A percentile compares a stretch with the other conserved stretches of the same genome.
These are phyloP conservation scores for Alouatta palliata DNA, from an alignment of 2,113 vertebrate genomes.

Conservation along the genomic window DNA sequence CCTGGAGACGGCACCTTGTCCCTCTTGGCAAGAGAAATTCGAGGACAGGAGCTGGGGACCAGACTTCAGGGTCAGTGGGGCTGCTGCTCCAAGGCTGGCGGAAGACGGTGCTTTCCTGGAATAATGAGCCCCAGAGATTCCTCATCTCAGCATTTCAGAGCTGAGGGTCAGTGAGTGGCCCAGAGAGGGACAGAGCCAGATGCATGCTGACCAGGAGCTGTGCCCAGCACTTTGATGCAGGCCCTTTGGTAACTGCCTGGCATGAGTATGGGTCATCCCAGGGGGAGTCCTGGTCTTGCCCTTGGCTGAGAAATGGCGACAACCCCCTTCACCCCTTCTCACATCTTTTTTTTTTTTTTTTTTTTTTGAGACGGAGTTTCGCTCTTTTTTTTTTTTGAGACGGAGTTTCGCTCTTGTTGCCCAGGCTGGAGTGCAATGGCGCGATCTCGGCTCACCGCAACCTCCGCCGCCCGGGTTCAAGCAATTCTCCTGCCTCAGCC, in stretches of 20 bases:
- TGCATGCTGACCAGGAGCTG: not conserved
- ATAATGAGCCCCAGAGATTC: constrained; percentile 11
- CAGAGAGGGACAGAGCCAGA: not conserved
- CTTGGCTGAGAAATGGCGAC: constrained; percentile 6
- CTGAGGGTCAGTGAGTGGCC: constrained; percentile 12
- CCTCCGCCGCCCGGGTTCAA: too few relatives aligned
- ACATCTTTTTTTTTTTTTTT: too few relatives aligned
- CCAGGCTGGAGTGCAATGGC: too few relatives aligned
- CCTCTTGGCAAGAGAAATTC: constrained; percentile 57
- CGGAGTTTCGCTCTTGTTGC: too few relatives aligned
- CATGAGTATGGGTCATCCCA: not conserved
- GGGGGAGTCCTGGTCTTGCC: not conserved
- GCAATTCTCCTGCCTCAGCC: too few relatives aligned
- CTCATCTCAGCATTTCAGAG: constrained; percentile 6
- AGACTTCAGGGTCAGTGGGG: not conserved
- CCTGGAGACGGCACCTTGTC: constrained; percentile 56
- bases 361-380: too few relatives aligned
- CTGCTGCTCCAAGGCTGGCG: not conserved
- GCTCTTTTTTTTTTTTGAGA: too few relatives aligned
- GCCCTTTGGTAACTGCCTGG: not conserved
- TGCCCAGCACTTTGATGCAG: not conserved
- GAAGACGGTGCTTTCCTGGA: constrained; percentile 45
- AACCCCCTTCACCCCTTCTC: not conserved
- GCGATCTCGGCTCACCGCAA: too few relatives aligned
- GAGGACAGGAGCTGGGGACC: constrained; percentile 5